Conservation (phyloP, 2,797 vertebrate species). For the Garrulus glandarius region DNA sequence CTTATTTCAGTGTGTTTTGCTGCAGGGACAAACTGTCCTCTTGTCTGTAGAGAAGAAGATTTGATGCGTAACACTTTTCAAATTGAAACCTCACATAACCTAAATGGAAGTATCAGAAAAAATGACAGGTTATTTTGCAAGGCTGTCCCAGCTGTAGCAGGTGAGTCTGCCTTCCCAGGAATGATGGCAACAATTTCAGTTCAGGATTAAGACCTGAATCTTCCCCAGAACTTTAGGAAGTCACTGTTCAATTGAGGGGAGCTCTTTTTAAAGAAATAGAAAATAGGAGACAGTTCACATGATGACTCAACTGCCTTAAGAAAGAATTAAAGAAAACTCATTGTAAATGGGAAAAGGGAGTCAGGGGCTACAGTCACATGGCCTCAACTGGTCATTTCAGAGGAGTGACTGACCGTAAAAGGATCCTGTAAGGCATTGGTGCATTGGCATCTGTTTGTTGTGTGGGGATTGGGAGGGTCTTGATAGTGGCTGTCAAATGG, state of each 20-base stretch:
- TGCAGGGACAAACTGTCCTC: background rate
- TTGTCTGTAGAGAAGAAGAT: background rate
- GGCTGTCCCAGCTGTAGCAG: background rate
- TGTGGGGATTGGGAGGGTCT: too few species aligned
- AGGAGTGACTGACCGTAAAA: background rate
- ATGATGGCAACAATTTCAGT: background rate
- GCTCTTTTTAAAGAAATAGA: background rate
- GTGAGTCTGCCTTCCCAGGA: background rate
- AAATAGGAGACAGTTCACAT: background rate
- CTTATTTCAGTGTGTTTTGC: background rate
- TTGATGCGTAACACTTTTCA: background rate
- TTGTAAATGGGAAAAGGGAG: background rate
- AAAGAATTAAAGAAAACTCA: background rate
- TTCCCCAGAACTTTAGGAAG: background rate
- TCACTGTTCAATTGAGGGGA: background rate
- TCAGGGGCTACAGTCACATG: background rate
- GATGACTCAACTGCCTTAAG: background rate
- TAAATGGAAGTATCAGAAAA: background rate
- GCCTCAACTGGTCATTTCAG: background rate
- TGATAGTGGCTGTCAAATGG: accelerated
- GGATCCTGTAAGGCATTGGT: accelerated
- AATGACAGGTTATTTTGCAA: background rate
- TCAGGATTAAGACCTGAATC: background rate
- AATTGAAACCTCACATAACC: background rate
- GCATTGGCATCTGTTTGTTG: background rate